phyloP scores from a whole-genome alignment of 2,797 vertebrate species.

The Oreochromis grahami region DNA sequence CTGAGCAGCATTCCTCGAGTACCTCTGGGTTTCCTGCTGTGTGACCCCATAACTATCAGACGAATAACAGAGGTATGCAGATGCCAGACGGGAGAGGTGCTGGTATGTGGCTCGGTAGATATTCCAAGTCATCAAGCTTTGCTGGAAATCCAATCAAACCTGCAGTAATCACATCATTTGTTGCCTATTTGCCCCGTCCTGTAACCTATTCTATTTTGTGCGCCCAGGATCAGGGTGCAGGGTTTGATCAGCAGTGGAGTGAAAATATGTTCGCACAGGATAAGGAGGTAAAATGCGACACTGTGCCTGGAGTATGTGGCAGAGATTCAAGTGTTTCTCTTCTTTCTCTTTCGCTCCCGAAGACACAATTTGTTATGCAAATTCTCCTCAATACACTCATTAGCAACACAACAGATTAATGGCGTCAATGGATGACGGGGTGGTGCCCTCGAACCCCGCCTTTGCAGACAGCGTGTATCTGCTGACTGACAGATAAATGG shows the following conservation, averaged over 20 bases:
- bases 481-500: not conserved
- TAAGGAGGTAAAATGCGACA: not conserved
- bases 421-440: conserved; percentile 1
- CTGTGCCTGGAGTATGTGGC: not conserved
- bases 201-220: not conserved
- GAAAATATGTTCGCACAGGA: conserved; percentile 7
- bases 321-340: conserved; percentile 13
- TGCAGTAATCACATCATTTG: conserved; percentile 22
- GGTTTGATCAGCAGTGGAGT: not conserved
- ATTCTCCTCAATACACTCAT: conserved; percentile 45
- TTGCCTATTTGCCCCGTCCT: not conserved
- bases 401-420: conserved; percentile 39
- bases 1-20: conserved; percentile 60
- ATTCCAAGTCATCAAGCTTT: conserved; percentile 3
- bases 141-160: conserved; percentile 32
- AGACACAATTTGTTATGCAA: conserved; percentile 55
- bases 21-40: conserved; percentile 41
- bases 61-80: not conserved
- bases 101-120: conserved; percentile 15
- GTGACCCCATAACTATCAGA: conserved; percentile 25
- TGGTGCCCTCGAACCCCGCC: not conserved
- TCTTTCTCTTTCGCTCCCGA: not conserved
- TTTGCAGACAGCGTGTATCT: not conserved
- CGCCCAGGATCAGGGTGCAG: not conserved
- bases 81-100: conserved; percentile 1